These are phyloP conservation scores for Drosophila tani DNA, from an alignment of 1,140 invertebrate genomes.

Conservation along the genomic window DNA sequence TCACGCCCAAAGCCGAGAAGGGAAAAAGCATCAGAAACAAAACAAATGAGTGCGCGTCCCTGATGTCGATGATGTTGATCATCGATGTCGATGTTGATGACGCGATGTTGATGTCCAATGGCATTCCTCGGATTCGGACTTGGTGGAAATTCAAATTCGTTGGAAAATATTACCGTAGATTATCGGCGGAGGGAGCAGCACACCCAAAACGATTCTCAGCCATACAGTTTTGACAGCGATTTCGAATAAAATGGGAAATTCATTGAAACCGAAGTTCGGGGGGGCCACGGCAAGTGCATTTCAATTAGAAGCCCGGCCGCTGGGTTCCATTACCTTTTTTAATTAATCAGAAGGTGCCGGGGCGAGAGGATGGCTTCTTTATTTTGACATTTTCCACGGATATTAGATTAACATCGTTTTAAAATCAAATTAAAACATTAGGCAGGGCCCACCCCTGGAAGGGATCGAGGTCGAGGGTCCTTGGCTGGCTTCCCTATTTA, in stretches of 20 bases:
- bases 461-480: slow-evolving; percentile 19
- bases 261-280: slow-evolving; percentile 71
- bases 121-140: slow-evolving; percentile 44
- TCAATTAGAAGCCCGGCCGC: slow-evolving; percentile 62
- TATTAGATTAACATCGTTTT: slow-evolving; percentile 84
- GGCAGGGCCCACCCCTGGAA: slow-evolving; percentile 64
- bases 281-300: slow-evolving; percentile 76
- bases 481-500: slow-evolving; percentile 35
- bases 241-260: slow-evolving; percentile 82
- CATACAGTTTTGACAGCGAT: slow-evolving; percentile 80
- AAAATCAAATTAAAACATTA: slow-evolving; percentile 85
- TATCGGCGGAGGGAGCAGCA: slow-evolving; percentile 35
- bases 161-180: slow-evolving; percentile 82
- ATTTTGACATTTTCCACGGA: slow-evolving; percentile 85
- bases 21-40: slow-evolving; percentile 12
- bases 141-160: slow-evolving; percentile 62
- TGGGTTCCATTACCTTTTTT: slow-evolving; percentile 57
- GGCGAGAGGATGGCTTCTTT: slow-evolving; percentile 48
- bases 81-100: slow-evolving; percentile 23
- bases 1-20: slow-evolving; percentile 55
- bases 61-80: slow-evolving; percentile 33
- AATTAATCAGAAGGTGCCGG: slow-evolving; percentile 59
- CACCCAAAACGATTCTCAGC: slow-evolving; percentile 47
- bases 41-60: slow-evolving; percentile 67
- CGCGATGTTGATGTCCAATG: slow-evolving; percentile 47